These are phyloP conservation scores for Puffinus mauretanicus DNA, from an alignment of 2,113 vertebrate species.

Conservation along the genomic window DNA sequence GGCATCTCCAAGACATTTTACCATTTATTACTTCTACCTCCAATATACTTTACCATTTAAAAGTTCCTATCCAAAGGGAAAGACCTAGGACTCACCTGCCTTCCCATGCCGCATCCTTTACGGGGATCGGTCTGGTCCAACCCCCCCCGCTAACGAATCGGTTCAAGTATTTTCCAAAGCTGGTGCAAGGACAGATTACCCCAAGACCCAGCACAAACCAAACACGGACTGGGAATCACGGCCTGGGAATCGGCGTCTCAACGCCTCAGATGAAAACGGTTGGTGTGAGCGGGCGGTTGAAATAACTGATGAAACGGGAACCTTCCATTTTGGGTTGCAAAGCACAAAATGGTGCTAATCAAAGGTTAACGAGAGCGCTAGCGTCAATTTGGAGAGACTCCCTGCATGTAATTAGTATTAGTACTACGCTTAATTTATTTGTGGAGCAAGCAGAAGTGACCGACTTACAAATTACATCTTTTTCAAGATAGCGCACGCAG, in stretches of 20 bases:
- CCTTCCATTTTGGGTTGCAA: background rate
- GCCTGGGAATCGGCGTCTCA: background rate
- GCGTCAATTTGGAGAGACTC: background rate
- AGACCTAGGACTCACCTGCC: background rate
- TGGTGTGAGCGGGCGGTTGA: accelerated
- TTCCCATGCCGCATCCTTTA: no score
- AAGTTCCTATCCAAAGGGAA: background rate
- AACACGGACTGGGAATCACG: accelerated
- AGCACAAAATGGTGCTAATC: background rate
- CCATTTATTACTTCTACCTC: background rate
- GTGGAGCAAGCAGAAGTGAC: background rate
- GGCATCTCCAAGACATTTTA: background rate
- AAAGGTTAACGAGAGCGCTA: background rate
- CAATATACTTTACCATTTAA: no score
- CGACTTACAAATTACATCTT: background rate
- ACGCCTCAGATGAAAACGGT: background rate
- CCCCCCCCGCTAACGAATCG: accelerated
- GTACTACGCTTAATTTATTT: background rate
- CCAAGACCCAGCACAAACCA: background rate
- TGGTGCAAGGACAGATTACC: background rate
- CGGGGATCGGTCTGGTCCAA: no score
- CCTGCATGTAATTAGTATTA: background rate
- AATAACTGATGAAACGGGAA: background rate
- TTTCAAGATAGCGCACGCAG: background rate
- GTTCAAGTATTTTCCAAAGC: background rate